Percentiles rank a stretch among this genome's conserved stretches.
Evolutionary conservation across 2,113 vertebrate genomes (phyloP).

Genomic region (Phrynosoma blainvillii): DNA sequence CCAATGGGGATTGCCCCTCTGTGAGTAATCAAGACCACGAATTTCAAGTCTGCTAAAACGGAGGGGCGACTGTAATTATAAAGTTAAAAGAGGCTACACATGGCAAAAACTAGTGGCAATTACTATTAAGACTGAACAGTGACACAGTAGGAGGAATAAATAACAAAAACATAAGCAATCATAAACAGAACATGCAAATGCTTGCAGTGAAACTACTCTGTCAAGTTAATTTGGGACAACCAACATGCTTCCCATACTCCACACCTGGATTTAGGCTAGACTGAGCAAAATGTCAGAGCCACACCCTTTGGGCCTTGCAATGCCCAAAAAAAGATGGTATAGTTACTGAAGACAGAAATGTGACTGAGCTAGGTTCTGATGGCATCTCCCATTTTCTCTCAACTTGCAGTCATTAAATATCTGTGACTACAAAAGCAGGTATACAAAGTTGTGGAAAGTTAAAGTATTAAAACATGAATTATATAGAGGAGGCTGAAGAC

Average conservation of each 20-base stretch:
- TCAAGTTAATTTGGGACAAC: neutral
- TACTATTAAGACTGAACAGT: neutral
- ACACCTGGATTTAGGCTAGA: neutral
- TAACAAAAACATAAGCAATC: neutral
- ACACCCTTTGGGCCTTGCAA: neutral
- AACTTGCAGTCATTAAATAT: neutral
- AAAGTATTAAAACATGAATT: neutral
- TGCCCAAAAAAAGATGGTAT: neutral
- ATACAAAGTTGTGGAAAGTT: neutral
- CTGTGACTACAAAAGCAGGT: neutral
- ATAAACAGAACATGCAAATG: neutral
- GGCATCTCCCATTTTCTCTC: neutral
- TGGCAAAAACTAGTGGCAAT: neutral
- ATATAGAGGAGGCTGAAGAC: neutral
- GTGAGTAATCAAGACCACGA: too few species aligned
- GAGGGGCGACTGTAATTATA: neutral
- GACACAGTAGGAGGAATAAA: neutral
- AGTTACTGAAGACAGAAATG: neutral
- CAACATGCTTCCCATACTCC: neutral
- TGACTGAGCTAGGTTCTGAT: neutral
- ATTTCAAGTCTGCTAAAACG: too few species aligned
- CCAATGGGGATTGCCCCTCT: too few species aligned
- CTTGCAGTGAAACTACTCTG: neutral
- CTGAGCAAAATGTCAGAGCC: neutral
- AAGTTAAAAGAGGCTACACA: slow-evolving; percentile 36